Conservation (phyloP, 2,888 invertebrate genomes). For the Pterostichus niger region DNA sequence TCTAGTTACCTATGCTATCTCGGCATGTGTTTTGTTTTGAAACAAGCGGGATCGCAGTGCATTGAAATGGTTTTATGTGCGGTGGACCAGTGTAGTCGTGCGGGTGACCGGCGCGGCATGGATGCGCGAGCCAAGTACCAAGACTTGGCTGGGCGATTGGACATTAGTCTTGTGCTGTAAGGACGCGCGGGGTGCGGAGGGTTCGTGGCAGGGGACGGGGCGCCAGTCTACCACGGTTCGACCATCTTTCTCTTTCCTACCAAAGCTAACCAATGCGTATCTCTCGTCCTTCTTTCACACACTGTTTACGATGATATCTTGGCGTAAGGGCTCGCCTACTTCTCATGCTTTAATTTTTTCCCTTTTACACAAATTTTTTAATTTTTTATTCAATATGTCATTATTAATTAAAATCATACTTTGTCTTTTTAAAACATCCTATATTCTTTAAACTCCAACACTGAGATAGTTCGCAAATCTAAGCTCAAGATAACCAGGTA, state of each 20-base stretch:
- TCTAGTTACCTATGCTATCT: conserved; percentile 77
- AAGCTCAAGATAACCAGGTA: conserved; percentile 43
- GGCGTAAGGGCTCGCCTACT: conserved; percentile 52
- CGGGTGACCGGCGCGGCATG: conserved; percentile 61
- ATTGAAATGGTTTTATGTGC: conserved; percentile 77
- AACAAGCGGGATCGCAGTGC: conserved; percentile 77
- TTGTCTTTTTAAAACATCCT: background rate
- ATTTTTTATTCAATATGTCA: conserved; percentile 24
- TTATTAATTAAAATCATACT: conserved; percentile 30
- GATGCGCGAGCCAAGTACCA: conserved; percentile 69
- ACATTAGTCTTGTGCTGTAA: conserved; percentile 75
- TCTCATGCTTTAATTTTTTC: conserved; percentile 43
- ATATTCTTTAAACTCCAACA: conserved; percentile 4
- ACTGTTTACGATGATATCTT: conserved; percentile 58
- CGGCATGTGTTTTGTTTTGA: conserved; percentile 78
- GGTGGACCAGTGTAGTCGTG: conserved; percentile 73
- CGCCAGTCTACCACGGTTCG: conserved; percentile 75
- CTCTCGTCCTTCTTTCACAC: conserved; percentile 33
- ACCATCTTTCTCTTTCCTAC: conserved; percentile 70
- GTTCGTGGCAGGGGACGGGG: conserved; percentile 73
- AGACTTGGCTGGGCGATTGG: conserved; percentile 73
- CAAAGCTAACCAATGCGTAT: conserved; percentile 13
- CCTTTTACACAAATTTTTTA: conserved; percentile 23
- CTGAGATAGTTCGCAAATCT: background rate
- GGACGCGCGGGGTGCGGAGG: conserved; percentile 67